These are phyloP conservation scores for Panagrolaimus sp. DNA, from an alignment of 1,140 invertebrate species.

Conservation along the genomic window DNA sequence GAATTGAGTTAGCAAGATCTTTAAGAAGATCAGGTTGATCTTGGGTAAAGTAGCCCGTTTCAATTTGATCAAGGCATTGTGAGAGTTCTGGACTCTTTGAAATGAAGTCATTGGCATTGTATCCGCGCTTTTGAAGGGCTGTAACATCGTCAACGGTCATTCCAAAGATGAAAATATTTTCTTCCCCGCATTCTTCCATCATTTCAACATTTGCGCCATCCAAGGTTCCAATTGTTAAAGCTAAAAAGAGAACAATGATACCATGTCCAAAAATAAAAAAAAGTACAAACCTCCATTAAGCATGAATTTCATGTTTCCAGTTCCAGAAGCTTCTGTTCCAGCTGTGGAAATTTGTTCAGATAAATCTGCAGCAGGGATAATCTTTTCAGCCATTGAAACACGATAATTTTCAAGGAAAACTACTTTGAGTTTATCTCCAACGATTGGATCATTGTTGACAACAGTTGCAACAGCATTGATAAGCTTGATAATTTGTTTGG, in stretches of 20 bases:
- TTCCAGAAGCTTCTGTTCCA: slow-evolving; percentile 95
- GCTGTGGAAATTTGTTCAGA: slow-evolving; percentile 96
- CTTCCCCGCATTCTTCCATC: slow-evolving; percentile 86
- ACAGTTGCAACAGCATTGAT: slow-evolving; percentile 84
- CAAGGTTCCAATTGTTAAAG: slow-evolving; percentile 92
- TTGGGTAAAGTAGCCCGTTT: slow-evolving; percentile 89
- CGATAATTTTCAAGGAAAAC: slow-evolving; percentile 96
- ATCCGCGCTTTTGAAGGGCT: slow-evolving; percentile 71
- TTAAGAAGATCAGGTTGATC: slow-evolving; percentile 82
- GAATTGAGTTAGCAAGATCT: slow-evolving; percentile 79
- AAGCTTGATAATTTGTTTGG: slow-evolving; percentile 96
- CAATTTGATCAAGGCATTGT: slow-evolving; percentile 90
- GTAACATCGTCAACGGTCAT: slow-evolving; percentile 90
- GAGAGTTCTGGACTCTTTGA: slow-evolving; percentile 80
- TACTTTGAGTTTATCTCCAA: slow-evolving; percentile 86
- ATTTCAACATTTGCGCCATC: slow-evolving; percentile 99
- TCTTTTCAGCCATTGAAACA: slow-evolving; percentile 92
- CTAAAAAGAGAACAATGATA: too few species aligned
- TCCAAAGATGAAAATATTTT: slow-evolving; percentile 97
- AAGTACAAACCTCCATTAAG: too few species aligned
- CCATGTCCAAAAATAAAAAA: too few species aligned
- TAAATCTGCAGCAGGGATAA: slow-evolving; percentile 95
- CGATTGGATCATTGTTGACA: slow-evolving; percentile 93
- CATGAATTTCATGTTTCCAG: slow-evolving; percentile 75
- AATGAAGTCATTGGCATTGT: slow-evolving; percentile 89